phyloP scores from a whole-genome alignment of 1,140 invertebrate species.

The Grapholita molesta region DNA sequence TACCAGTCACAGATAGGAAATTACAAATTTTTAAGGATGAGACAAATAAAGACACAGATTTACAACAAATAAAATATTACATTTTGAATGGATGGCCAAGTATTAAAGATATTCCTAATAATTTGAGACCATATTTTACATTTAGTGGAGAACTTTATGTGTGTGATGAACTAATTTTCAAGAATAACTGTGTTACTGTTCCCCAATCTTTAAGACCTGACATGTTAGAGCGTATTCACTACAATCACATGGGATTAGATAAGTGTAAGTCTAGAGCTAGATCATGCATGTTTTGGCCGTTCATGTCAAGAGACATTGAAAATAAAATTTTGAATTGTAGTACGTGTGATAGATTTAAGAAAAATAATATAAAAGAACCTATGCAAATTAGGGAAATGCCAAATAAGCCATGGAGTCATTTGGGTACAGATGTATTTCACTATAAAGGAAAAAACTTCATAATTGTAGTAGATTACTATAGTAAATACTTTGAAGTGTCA shows the following conservation, averaged over 20 bases:
- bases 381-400: background rate
- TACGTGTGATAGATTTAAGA: constrained; percentile 5
- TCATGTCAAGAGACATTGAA: constrained; percentile 7
- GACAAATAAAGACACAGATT: constrained; percentile 9
- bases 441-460: background rate
- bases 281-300: constrained; percentile 5
- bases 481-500: constrained; percentile 7
- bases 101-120: background rate
- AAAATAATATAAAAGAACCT: background rate
- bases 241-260: background rate
- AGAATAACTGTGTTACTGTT: background rate
- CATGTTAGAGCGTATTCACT: constrained; percentile 12
- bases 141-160: background rate
- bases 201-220: constrained; percentile 2
- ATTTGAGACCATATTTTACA: background rate
- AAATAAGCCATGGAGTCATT: background rate
- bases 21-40: background rate
- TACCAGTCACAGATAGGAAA: background rate
- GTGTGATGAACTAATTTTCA: constrained; percentile 10
- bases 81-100: background rate
- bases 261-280: constrained; percentile 13
- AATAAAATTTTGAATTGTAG: background rate
- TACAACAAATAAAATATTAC: background rate
- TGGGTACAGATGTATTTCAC: background rate
- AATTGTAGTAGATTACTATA: background rate